These are phyloP conservation scores for Chorisops tibialis DNA, from an alignment of 2,888 invertebrate genomes.

Conservation along the genomic window DNA sequence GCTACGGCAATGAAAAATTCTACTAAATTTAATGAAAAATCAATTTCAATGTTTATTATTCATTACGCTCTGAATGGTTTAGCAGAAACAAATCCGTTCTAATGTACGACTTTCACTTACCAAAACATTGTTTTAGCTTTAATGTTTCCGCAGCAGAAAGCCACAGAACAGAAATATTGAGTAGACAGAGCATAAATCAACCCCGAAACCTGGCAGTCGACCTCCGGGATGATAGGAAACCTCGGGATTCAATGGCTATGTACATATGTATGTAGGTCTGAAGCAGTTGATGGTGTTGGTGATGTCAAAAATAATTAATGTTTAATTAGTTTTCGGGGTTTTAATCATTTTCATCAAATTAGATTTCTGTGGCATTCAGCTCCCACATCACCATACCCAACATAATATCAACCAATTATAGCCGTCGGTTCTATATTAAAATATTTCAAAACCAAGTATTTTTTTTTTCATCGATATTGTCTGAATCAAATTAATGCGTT, in stretches of 20 bases:
- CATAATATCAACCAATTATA: too few species aligned
- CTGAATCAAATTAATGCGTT: too few species aligned
- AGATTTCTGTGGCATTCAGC: slow-evolving; percentile 24
- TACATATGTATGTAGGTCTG: neutral
- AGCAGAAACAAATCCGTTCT: neutral
- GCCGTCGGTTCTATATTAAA: too few species aligned
- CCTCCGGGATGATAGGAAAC: neutral
- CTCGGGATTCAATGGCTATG: neutral
- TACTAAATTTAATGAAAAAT: neutral
- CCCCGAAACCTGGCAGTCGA: neutral
- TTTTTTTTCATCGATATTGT: too few species aligned
- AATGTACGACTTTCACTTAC: slow-evolving; percentile 12
- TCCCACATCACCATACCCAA: too few species aligned
- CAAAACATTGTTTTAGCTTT: slow-evolving; percentile 17
- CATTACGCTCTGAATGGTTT: neutral
- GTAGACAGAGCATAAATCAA: slow-evolving; percentile 30
- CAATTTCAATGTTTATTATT: neutral
- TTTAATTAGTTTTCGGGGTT: slow-evolving; percentile 32
- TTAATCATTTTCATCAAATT: slow-evolving; percentile 34
- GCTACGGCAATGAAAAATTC: too few species aligned
- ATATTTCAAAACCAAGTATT: too few species aligned
- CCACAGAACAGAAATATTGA: slow-evolving; percentile 30
- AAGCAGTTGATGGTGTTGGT: neutral
- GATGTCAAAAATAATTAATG: slow-evolving; percentile 33
- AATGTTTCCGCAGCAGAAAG: slow-evolving; percentile 30